These are phyloP conservation scores for Triplophysa siluroides DNA, from an alignment of 2,113 vertebrate genomes.

Conservation along the genomic window DNA sequence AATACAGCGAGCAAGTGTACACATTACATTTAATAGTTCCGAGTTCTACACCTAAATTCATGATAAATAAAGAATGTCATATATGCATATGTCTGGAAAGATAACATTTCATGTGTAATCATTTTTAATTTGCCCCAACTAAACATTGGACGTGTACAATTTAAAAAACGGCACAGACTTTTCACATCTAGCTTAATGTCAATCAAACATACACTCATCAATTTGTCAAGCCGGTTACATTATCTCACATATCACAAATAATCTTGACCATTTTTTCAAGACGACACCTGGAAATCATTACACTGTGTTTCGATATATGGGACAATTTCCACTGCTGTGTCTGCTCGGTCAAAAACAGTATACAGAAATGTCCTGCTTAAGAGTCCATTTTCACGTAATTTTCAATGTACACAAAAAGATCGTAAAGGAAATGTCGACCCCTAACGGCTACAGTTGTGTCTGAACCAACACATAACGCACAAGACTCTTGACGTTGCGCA, in stretches of 20 bases:
- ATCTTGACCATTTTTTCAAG: neutral
- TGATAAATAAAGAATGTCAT: too few species aligned
- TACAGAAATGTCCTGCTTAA: neutral
- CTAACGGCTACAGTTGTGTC: slow-evolving; percentile 8
- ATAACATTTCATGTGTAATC: too few species aligned
- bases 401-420: neutral
- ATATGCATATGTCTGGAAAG: too few species aligned
- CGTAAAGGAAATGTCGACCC: slow-evolving; percentile 24
- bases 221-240: neutral
- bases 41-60: neutral
- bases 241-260: neutral
- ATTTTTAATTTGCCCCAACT: too few species aligned
- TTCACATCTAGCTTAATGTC: too few species aligned
- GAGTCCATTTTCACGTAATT: neutral
- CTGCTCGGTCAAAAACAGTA: neutral
- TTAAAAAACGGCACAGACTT: too few species aligned
- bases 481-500: neutral
- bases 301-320: neutral
- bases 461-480: neutral
- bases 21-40: neutral
- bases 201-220: neutral
- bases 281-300: neutral
- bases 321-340: neutral
- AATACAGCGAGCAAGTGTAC: neutral
- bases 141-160: too few species aligned